Evolutionary conservation across 1,140 invertebrate species (phyloP), one percentile per base, ranked within the genome.

Genomic region (Doryteuthis pealeii): DNA sequence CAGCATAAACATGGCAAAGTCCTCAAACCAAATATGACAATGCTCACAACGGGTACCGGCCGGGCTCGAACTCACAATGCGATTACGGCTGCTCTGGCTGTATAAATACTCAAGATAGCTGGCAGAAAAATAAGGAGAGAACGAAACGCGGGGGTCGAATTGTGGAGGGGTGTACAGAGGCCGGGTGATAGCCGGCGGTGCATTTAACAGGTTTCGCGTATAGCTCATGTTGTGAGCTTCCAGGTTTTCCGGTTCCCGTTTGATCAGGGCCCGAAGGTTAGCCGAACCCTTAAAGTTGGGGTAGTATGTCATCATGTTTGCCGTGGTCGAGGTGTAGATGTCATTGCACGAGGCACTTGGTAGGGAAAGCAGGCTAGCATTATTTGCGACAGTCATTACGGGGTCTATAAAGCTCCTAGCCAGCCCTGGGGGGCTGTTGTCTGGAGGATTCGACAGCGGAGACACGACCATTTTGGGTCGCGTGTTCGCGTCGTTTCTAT

Each of bases 21-120:
- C 83, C 65, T 84, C 83, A 74, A 84, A 84, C 75, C 78, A 82
- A 73, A 83, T 84, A 73, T 79, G 79, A 66, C 83, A 84, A 71
- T 83, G 79, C 14, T 82, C 80, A 73, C 83, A 84, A 30, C 79
- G 77, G 2, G 6, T 43, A 6, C 68, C 68, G 6, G 32, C 10
- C 14, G 31, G 28, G 8, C 26, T 28, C 14, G 32, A 26, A 32
- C 65, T 67, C 35, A 40, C 35, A 10, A 40, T 40, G 4, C 35
- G 35, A 40, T 40, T 40, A 3, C 35, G 35, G 10, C 10, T 40
- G 54, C 18, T 62, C 5, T 28, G 18, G 18, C 18, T 22, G 54
- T 62, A 62, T 28, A 62, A n/a, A 28, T n/a, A 28, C 18, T 62
- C 54, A 62, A 62, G 54, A 18, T 62, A 62, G 26, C 10, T 18